Conservation (phyloP, 2,797 vertebrate species). For the Hippocampus kuda region DNA sequence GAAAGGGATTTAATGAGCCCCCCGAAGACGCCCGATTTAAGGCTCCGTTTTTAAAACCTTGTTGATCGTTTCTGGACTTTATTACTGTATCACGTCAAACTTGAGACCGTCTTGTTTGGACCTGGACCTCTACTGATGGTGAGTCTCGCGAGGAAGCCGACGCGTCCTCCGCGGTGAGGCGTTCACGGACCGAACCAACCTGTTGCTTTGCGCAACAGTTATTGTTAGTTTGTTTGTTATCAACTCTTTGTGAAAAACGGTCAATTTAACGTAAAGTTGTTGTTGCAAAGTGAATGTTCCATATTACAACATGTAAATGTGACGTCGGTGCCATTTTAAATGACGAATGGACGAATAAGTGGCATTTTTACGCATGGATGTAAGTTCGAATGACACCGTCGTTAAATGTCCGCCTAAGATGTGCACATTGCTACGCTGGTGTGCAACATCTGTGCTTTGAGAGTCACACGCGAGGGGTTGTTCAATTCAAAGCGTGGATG, state of each 20-base stretch:
- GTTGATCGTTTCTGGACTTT: slow-evolving; percentile 44
- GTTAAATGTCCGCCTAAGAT: background rate
- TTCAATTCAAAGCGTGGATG: background rate
- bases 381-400: background rate
- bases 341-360: background rate
- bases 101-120: slow-evolving; percentile 42
- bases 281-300: background rate
- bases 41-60: slow-evolving; percentile 32
- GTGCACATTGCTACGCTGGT: background rate
- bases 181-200: background rate
- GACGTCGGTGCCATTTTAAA: background rate
- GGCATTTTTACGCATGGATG: slow-evolving; percentile 1
- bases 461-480: background rate
- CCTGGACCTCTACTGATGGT: slow-evolving; percentile 72
- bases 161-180: background rate
- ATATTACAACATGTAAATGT: background rate
- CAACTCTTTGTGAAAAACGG: background rate
- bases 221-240: background rate
- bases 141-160: slow-evolving; percentile 36
- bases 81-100: slow-evolving; percentile 46
- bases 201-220: background rate
- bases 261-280: background rate
- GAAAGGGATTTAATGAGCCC: slow-evolving; percentile 58
- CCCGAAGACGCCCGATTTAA: slow-evolving; percentile 33
- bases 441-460: slow-evolving; percentile 2